These are phyloP conservation scores for Craseonycteris thonglongyai DNA, from an alignment of 2,113 vertebrate genomes.

Conservation along the genomic window DNA sequence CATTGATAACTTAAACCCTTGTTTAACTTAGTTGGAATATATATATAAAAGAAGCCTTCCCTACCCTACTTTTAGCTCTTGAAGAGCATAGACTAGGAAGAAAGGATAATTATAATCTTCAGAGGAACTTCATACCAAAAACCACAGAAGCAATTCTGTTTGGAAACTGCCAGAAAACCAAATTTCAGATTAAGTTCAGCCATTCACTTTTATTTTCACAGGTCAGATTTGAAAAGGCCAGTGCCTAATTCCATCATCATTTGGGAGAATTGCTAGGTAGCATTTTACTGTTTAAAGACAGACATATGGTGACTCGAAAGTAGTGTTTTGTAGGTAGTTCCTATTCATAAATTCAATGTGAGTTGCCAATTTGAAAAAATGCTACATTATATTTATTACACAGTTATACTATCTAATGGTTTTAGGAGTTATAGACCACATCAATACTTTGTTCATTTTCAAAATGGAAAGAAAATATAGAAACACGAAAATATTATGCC, in stretches of 20 bases:
- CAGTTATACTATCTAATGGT: background rate
- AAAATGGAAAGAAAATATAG: conserved; percentile 10
- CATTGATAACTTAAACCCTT: background rate
- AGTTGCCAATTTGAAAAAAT: conserved; percentile 15
- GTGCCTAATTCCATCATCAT: background rate
- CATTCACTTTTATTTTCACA: background rate
- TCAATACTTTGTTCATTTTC: conserved; percentile 27
- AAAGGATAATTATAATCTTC: background rate
- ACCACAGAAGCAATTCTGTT: background rate
- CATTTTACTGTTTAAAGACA: background rate
- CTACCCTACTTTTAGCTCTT: background rate
- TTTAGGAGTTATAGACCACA: conserved; percentile 18
- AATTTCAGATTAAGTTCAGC: background rate
- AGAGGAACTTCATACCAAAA: background rate
- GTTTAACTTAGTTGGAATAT: background rate
- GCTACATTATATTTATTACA: background rate
- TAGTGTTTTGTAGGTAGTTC: background rate
- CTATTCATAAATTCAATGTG: background rate
- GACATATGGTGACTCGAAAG: background rate
- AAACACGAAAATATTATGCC: background rate
- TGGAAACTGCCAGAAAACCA: background rate
- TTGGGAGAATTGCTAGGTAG: background rate
- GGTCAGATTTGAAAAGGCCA: background rate
- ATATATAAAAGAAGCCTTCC: background rate
- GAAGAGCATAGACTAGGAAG: background rate